Base-by-base conservation (phyloP, 1,140 invertebrate genomes). In the Neoseiulus cucumeris region DNA sequence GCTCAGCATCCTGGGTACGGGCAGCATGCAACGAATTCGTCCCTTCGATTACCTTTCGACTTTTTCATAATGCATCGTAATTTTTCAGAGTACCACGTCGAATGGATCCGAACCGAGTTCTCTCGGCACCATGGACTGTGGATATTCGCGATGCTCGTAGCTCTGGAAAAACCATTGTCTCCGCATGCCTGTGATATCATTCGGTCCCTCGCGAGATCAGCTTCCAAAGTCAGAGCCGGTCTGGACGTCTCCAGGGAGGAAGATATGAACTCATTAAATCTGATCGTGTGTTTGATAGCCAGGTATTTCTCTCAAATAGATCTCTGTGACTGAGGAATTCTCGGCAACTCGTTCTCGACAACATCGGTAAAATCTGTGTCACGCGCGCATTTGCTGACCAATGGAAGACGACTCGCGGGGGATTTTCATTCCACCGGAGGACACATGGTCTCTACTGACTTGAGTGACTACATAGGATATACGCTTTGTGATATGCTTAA, bases 251-350 rank as follows among this genome's bases (percentile, higher is more conserved):
- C 25, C 1, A 59, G 22, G 14, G 22, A 12, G 51, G 51, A 59
- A 20, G 12, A 25, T 14, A 59, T 59, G 5, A 59, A 14, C 6
- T 25, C 51, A 17, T 59, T 59, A 25, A 59, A 59, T 59, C 22
- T 59, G 17, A 59, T 59, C 22, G 33, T 59, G 2, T 59, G 51
- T 25, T 33, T 59, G 14, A 33, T 59, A 25, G 14, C 25, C n/a
- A n/a, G 51, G 33, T 59, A 59, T 59, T 59, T 59, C 9, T 59
- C 51, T 17, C 51, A 59, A 25, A 59, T 33, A 5, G 51, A 59
- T 59, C 22, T 59, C 14, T 25, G 25, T 59, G 51, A 59, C 33
- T 59, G 51, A 59, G 33, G 25, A 9, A 47, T 47, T 6, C n/a
- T n/a, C n/a, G n/a, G n/a, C n/a, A n/a, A n/a, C n/a, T n/a, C n/a